These are phyloP conservation scores for Pandion haliaetus DNA, from an alignment of 2,113 vertebrate genomes.

Conservation along the genomic window DNA sequence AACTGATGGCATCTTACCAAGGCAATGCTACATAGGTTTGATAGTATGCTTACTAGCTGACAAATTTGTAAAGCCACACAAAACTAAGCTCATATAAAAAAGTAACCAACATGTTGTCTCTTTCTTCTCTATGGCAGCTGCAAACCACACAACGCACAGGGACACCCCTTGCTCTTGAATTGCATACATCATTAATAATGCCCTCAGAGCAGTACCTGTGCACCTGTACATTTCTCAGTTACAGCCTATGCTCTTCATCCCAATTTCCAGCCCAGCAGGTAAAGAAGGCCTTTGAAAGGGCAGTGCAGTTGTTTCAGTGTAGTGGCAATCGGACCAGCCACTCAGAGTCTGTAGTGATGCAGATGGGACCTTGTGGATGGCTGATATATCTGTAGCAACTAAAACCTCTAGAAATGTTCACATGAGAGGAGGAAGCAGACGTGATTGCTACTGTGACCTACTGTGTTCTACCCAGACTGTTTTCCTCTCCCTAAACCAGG, in stretches of 20 bases:
- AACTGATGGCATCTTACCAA: background rate
- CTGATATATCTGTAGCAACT: background rate
- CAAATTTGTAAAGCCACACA: background rate
- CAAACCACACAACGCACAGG: background rate
- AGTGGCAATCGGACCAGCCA: fast-evolving
- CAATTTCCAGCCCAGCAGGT: background rate
- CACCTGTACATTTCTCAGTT: background rate
- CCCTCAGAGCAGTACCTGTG: background rate
- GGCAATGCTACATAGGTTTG: background rate
- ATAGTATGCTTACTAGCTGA: background rate
- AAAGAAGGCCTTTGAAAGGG: background rate
- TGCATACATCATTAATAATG: background rate
- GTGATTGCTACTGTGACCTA: background rate
- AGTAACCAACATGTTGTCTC: fast-evolving
- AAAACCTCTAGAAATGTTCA: background rate
- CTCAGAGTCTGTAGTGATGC: background rate
- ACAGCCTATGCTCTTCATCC: background rate
- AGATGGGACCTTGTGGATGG: background rate
- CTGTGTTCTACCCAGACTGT: background rate
- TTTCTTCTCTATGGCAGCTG: background rate
- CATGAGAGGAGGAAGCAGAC: background rate
- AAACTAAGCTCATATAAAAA: background rate
- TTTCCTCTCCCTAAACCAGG: background rate
- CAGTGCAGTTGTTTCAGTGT: background rate
- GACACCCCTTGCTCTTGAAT: background rate